Base-by-base conservation (phyloP, 2,113 vertebrate genomes). In the Thunnus thynnus region DNA sequence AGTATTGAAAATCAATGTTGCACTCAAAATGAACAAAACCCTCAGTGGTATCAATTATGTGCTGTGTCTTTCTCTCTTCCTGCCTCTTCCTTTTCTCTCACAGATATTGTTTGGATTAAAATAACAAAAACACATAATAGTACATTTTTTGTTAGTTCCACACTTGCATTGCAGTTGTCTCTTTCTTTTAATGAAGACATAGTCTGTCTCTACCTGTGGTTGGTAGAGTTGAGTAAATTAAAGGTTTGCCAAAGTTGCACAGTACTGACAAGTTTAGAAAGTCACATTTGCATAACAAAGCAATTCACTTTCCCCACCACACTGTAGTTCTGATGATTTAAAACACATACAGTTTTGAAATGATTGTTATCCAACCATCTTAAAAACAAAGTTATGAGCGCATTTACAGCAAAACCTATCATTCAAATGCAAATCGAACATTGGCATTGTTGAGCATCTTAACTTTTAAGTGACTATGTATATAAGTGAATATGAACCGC, bases 161-260 rank as follows among this genome's bases (percentile, higher is more conserved):
- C n/a, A 36, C 5, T 65, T 36, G 22, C 3, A 18, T 27, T 62
- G 44, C 58, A 12, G 25, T 30, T 63, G 36, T 74, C 18, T 27
- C 52, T 71, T n/a, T 61, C 32, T 73, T 69, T 36, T 11, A 5
- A 66, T 25, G 65, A 86, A 65, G 17, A 57, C 58, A 1, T 60
- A 30, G 27, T 30, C 27, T 60, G 52, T 67, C 54, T 58, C 36
- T 51, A 68, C 8, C 62, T 68, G 13, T 50, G 46, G 25, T 56
- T 17, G 32, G 48, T 58, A 52, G 22, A 57, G 32, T 58, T 73
- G 22, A 16, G 20, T 78, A 17, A 84, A 81, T 75, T 46, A 61
- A 27, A 76, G 27, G 7, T 67, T 72, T 72, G 44, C 22, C 47
- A 70, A 84, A 46, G 44, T 72, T 78, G 18, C 36, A 13, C 52